A percentile compares a stretch with the other conserved stretches of the same genome.
Conservation (phyloP, 2,888 invertebrate genomes). For the Ctena decussata region DNA sequence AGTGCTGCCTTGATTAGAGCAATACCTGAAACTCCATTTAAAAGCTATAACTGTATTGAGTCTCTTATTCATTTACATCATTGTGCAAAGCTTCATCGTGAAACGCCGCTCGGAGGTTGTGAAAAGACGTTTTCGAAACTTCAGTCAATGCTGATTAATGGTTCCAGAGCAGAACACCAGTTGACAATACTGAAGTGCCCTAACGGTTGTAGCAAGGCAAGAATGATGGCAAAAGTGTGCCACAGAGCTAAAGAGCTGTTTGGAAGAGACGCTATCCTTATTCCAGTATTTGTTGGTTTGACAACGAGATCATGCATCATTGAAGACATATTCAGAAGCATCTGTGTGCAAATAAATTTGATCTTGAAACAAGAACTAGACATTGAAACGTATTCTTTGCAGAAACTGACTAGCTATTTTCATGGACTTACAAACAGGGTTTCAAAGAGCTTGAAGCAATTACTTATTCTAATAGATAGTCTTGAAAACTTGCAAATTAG, state of each 20-base stretch:
- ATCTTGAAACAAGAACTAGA: constrained; percentile 66
- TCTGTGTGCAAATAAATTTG: constrained; percentile 66
- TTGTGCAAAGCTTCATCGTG: constrained; percentile 45
- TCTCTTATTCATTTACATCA: constrained; percentile 62
- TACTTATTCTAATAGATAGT: constrained; percentile 63
- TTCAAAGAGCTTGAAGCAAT: constrained; percentile 65
- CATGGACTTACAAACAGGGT: constrained; percentile 74
- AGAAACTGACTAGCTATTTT: constrained; percentile 70
- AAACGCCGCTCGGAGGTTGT: constrained; percentile 27
- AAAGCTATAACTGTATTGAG: constrained; percentile 54
- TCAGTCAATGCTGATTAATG: constrained; percentile 63
- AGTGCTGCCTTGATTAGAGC: neutral
- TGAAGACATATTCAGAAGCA: constrained; percentile 57
- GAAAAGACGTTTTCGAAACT: constrained; percentile 54
- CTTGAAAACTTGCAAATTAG: constrained; percentile 76
- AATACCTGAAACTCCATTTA: constrained; percentile 10
- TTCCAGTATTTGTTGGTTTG: constrained; percentile 64
- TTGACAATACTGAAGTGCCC: constrained; percentile 62
- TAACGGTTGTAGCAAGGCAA: constrained; percentile 60
- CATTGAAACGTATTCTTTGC: constrained; percentile 61
- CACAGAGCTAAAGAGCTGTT: constrained; percentile 61
- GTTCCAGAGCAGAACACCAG: constrained; percentile 63
- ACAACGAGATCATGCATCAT: constrained; percentile 53
- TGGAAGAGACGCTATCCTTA: constrained; percentile 65
- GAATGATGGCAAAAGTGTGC: constrained; percentile 60